A percentile compares a stretch with the other conserved stretches of the same genome.
Conservation (phyloP, 2,888 invertebrate species). For the Drepana falcataria region DNA sequence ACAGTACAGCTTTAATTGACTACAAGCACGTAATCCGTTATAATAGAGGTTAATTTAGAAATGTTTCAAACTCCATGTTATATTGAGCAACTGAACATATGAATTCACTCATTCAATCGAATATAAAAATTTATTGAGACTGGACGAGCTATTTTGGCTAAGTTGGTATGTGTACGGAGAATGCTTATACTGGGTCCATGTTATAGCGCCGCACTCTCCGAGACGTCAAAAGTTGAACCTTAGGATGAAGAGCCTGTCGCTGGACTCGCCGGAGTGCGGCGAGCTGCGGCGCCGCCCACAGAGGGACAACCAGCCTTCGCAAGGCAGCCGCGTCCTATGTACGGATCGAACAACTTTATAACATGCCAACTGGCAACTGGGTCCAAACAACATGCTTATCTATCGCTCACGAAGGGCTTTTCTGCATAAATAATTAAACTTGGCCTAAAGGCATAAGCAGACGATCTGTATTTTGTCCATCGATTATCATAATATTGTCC, state of each 20-base stretch:
- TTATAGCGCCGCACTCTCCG: conserved; percentile 96
- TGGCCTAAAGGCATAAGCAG: neutral
- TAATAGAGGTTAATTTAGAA: too few species aligned
- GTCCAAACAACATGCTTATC: conserved; percentile 50
- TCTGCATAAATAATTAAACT: conserved; percentile 4
- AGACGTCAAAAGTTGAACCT: conserved; percentile 96
- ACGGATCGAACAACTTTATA: conserved; percentile 52
- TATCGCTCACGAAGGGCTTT: neutral
- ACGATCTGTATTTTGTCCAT: conserved; percentile 2
- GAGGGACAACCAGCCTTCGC: conserved; percentile 63
- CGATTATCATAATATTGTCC: neutral
- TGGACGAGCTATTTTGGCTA: neutral
- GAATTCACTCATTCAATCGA: too few species aligned
- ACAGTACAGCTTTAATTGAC: too few species aligned
- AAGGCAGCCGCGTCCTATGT: conserved; percentile 82
- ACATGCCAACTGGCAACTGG: conserved; percentile 34
- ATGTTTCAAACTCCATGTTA: too few species aligned
- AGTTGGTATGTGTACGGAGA: conserved; percentile 33
- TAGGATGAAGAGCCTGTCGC: conserved; percentile 97
- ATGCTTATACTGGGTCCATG: conserved; percentile 61
- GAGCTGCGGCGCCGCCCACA: conserved; percentile 85
- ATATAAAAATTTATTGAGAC: neutral
- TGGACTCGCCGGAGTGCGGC: conserved; percentile 97
- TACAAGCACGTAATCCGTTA: too few species aligned
- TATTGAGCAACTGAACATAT: too few species aligned